Evolutionary conservation across 2,797 vertebrate species (phyloP).

Genomic region (Pyrocephalus nanus): DNA sequence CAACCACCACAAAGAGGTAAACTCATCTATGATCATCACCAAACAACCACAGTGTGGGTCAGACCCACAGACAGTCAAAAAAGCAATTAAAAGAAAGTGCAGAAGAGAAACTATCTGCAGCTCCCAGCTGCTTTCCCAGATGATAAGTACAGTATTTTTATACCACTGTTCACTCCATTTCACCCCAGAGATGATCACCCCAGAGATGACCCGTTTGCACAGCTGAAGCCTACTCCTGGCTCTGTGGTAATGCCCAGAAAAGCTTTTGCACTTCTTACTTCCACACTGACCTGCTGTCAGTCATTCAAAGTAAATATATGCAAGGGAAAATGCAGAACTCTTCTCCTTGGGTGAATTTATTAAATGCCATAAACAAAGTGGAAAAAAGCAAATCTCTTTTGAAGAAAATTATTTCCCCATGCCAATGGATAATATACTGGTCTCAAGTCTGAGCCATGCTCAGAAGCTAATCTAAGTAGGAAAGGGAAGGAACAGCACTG

Average conservation of each 20-base stretch:
- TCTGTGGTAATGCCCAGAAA: background rate
- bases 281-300: background rate
- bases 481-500: background rate
- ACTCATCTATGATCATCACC: fast-evolving
- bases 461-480: background rate
- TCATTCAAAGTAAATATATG: background rate
- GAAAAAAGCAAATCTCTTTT: background rate
- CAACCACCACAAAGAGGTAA: constrained; percentile 53
- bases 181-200: no score
- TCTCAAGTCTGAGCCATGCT: background rate
- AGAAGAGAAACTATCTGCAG: background rate
- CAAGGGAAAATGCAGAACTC: background rate
- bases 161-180: background rate
- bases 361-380: background rate
- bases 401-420: background rate
- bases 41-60: fast-evolving
- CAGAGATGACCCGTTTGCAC: background rate
- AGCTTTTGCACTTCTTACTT: background rate
- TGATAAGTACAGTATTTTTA: background rate
- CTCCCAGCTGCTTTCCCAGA: background rate
- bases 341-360: background rate
- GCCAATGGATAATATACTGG: background rate
- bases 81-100: background rate
- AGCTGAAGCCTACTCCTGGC: background rate
- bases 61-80: background rate